A percentile compares a stretch with the other conserved stretches of the same genome.
phyloP scores from a whole-genome alignment of 2,888 invertebrate genomes.

The Agrochola lychnidis region DNA sequence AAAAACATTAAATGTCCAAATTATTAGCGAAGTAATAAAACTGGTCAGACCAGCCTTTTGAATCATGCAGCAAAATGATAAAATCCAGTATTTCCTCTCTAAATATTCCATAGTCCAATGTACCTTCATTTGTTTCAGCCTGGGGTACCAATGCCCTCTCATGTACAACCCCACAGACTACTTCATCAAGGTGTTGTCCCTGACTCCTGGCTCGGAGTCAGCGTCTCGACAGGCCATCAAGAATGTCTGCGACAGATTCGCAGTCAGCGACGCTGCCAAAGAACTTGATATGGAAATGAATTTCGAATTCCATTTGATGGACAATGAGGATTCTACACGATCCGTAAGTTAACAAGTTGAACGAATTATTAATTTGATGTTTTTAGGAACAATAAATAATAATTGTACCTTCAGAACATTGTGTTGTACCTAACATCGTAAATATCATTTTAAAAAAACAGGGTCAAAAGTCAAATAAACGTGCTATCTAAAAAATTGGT shows the following conservation, averaged over 20 bases:
- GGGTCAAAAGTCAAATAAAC: background rate
- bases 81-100: background rate
- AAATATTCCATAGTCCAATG: background rate
- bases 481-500: background rate
- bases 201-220: constrained; percentile 94
- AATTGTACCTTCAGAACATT: background rate
- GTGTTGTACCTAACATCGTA: background rate
- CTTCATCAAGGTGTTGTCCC: constrained; percentile 95
- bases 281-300: constrained; percentile 94
- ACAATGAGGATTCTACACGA: constrained; percentile 87
- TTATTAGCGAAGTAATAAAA: background rate
- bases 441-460: background rate
- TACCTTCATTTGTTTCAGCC: constrained; percentile 80
- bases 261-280: constrained; percentile 94
- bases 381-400: constrained; percentile 2
- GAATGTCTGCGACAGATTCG: constrained; percentile 94
- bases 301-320: constrained; percentile 92
- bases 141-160: constrained; percentile 94
- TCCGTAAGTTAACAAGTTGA: constrained; percentile 36
- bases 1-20: background rate
- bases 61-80: background rate
- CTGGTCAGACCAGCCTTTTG: background rate
- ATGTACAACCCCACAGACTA: constrained; percentile 98
- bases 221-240: constrained; percentile 93
- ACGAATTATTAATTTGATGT: background rate